phyloP scores from a whole-genome alignment of 2,888 invertebrate species.

The Heterodera filipjevi region DNA sequence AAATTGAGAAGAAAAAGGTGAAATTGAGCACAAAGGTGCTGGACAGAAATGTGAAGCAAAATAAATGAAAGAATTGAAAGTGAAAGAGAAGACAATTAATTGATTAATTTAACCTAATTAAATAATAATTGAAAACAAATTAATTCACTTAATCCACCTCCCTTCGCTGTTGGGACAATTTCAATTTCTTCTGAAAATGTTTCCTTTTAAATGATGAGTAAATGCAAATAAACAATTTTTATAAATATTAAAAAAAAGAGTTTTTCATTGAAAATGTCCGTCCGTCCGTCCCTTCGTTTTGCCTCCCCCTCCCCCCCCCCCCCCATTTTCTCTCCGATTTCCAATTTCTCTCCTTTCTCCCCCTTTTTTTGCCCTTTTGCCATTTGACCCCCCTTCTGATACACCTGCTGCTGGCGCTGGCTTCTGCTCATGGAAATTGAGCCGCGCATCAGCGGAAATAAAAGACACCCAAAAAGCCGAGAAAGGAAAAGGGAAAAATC shows the following conservation, averaged over 20 bases:
- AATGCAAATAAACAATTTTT: background rate
- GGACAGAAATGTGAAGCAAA: background rate
- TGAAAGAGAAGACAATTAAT: background rate
- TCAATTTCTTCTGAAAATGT: too few species aligned
- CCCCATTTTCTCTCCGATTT: background rate
- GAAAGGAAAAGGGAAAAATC: background rate
- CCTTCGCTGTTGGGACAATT: too few species aligned
- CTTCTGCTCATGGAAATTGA: background rate
- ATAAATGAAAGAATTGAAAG: background rate
- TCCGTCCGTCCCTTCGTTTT: too few species aligned
- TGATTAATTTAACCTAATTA: background rate
- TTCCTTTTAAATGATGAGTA: too few species aligned
- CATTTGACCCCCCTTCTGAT: background rate
- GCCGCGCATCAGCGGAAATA: background rate
- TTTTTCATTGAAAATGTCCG: too few species aligned
- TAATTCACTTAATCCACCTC: too few species aligned
- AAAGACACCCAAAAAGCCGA: background rate
- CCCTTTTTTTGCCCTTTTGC: background rate
- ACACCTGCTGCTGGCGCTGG: background rate
- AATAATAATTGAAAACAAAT: background rate
- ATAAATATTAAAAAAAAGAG: too few species aligned
- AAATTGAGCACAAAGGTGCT: background rate
- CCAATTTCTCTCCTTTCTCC: background rate
- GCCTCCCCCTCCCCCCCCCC: too few species aligned
- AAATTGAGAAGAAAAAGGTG: background rate